Conservation (phyloP, 2,888 invertebrate species). For the Merodon equestris region DNA sequence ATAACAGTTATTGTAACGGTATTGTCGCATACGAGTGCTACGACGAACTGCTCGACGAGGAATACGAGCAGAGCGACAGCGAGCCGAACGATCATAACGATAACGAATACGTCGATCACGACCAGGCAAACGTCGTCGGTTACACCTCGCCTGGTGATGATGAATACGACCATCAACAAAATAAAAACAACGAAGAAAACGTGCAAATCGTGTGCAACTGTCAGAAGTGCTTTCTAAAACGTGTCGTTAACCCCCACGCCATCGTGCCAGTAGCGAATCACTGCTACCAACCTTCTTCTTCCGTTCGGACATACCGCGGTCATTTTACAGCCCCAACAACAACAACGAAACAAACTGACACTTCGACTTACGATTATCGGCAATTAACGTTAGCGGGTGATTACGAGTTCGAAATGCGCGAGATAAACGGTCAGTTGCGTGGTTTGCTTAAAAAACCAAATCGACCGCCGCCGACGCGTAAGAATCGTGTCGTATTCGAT, state of each 20-base stretch:
- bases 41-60: slow-evolving; percentile 74
- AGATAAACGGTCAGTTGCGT: slow-evolving; percentile 78
- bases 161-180: slow-evolving; percentile 40
- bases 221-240: slow-evolving; percentile 62
- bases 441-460: slow-evolving; percentile 87
- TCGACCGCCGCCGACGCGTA: slow-evolving; percentile 83
- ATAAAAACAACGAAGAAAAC: slow-evolving; percentile 37
- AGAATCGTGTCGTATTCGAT: slow-evolving; percentile 91
- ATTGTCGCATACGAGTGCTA: slow-evolving; percentile 72
- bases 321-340: no score
- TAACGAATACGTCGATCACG: slow-evolving; percentile 7
- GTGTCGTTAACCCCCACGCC: slow-evolving; percentile 25
- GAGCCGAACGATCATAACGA: slow-evolving; percentile 33
- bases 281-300: slow-evolving; percentile 1
- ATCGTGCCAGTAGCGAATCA: neutral
- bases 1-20: slow-evolving; percentile 23
- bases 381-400: slow-evolving; percentile 28
- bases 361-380: slow-evolving; percentile 9
- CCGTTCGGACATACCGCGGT: neutral
- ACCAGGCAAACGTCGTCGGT: no score
- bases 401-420: slow-evolving; percentile 76
- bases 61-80: neutral
- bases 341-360: slow-evolving; percentile 11
- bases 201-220: slow-evolving; percentile 59
- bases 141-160: slow-evolving; percentile 2